Evolutionary conservation across 2,797 vertebrate species (phyloP), one percentile per base, ranked within the genome.

Genomic region (Pyrrhura leucotis): DNA sequence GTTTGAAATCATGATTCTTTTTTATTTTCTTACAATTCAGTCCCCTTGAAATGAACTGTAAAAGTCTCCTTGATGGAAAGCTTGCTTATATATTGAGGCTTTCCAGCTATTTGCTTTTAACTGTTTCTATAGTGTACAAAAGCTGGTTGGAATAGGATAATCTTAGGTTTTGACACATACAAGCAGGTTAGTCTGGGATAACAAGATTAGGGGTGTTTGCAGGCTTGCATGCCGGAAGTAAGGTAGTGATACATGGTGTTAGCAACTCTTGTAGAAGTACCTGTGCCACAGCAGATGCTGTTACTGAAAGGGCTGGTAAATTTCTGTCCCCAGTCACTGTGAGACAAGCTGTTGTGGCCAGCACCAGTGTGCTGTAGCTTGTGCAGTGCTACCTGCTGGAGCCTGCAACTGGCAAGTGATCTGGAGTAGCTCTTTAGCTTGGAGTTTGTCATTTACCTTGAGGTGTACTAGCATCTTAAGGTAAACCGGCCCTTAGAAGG

Each of bases 91-190:
- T 12, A 71, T 4, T 0, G 40, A 94, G 65, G 40, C 78, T 96
- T 92, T 92, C 86, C 66, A 93, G 86, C 61, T 90, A 77, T 93
- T 94, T 90, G 65, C 84, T 80, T 67, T 93, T 87, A 93, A 94
- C 90, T 58, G 40, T 54, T 93, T 94, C 93, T 68, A n/a, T 5
- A 89, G 81, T 2, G 26, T 79, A 63, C 29, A 67, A 93, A 94
- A 92, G 63, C 80, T 39, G 75, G 51, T 31, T 67, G 81, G 81
- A 93, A 92, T 47, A 79, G 75, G 93, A 96, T 96, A 89, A 94
- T 89, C 95, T 93, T 83, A 86, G 93, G 77, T 54, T 95, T 89
- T 79, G 85, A 85, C 91, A 91, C 77, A 93, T 45, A 54, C 88
- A 93, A 76, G 83, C 42, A 9, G 3, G 67, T 94, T 94, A 93